Conservation (phyloP, 1,140 invertebrate species). For the Leptinotarsa undecemlineata region DNA sequence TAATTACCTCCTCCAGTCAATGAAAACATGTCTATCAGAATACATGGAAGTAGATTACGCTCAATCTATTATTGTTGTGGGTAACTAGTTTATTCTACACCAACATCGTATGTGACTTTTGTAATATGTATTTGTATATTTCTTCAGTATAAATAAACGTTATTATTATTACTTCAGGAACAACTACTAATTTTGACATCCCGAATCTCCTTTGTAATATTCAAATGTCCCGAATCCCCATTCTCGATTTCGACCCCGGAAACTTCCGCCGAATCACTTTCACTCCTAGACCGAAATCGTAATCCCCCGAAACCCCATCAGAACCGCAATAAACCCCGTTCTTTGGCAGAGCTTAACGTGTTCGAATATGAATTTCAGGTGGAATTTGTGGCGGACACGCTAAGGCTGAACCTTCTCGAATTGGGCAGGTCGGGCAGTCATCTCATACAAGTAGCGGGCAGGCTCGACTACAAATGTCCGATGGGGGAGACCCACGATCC, state of each 20-base stretch:
- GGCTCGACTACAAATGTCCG: constrained; percentile 86
- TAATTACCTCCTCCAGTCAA: no score
- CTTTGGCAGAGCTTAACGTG: not conserved
- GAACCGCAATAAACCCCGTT: not conserved
- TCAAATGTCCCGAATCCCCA: no score
- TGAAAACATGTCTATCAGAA: no score
- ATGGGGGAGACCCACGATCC: constrained; percentile 85
- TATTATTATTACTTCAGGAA: no score
- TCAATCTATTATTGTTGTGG: no score
- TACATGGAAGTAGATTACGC: no score
- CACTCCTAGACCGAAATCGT: not conserved
- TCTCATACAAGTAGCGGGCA: constrained; percentile 84
- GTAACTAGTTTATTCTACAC: no score
- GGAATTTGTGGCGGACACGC: constrained; percentile 86
- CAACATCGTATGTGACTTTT: no score
- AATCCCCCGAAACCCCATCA: not conserved
- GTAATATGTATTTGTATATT: no score
- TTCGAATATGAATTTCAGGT: constrained; percentile 64
- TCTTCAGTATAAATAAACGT: no score
- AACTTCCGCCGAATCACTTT: not conserved
- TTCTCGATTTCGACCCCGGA: not conserved
- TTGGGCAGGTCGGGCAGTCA: constrained; percentile 82
- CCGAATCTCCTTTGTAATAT: no score
- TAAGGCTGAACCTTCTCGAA: constrained; percentile 86
- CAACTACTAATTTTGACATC: no score